Evolutionary conservation across 2,888 invertebrate species (phyloP).

Genomic region (Eristalis intricaria): DNA sequence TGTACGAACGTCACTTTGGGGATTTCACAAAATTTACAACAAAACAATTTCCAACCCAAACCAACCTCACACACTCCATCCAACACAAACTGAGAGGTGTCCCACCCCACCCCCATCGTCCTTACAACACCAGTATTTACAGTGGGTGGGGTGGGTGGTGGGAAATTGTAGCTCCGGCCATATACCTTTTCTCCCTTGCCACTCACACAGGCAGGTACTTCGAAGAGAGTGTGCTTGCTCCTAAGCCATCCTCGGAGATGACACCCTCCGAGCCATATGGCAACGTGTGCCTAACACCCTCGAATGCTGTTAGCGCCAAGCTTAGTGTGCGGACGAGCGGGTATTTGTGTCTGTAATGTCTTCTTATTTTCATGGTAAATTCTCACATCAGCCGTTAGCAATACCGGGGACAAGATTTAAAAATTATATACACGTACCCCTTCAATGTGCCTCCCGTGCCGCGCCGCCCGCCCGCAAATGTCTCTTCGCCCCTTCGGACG

Average conservation of each 20-base stretch:
- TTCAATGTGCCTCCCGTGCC: conserved; percentile 22
- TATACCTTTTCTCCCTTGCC: background rate
- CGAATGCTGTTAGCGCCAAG: background rate
- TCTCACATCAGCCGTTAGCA: conserved; percentile 69
- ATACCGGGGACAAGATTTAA: conserved; percentile 66
- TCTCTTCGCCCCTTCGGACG: background rate
- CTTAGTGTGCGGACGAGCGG: background rate
- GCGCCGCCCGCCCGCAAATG: background rate
- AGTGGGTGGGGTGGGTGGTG: background rate
- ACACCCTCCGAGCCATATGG: conserved; percentile 53
- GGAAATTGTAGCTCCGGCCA: conserved; percentile 18
- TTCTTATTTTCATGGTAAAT: conserved; percentile 62
- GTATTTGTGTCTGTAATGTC: conserved; percentile 43
- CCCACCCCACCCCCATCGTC: no score
- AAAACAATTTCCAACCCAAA: conserved; percentile 45
- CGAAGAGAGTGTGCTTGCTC: background rate
- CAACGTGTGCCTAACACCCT: conserved; percentile 22
- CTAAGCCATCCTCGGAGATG: conserved; percentile 57
- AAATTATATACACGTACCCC: conserved; percentile 65
- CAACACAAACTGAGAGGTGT: background rate
- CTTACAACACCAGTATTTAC: no score
- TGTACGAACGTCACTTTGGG: conserved; percentile 69
- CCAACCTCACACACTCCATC: background rate
- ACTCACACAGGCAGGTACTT: conserved; percentile 12
- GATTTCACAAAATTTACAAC: conserved; percentile 68